Evolutionary conservation across 2,113 vertebrate species (phyloP).

Genomic region (Phyllostomus discolor): DNA sequence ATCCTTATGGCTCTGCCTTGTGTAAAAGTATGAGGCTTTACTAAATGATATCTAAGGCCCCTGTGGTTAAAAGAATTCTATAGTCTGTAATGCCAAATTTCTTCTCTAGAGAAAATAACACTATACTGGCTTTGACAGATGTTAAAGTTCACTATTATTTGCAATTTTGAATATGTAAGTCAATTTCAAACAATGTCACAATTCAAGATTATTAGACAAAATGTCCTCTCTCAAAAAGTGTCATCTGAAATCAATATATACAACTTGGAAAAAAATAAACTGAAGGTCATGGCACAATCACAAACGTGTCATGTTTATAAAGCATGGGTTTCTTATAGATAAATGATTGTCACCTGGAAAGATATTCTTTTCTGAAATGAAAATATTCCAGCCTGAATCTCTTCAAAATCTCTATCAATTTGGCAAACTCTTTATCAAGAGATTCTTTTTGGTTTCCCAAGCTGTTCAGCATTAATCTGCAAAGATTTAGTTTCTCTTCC

Average conservation of each 20-base stretch:
- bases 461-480: conserved; percentile 82
- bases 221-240: neutral
- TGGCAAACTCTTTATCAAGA: conserved; percentile 86
- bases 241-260: neutral
- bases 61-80: neutral
- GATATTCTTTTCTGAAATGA: conserved; percentile 80
- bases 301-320: neutral
- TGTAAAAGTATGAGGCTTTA: neutral
- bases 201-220: neutral
- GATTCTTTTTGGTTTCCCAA: conserved; percentile 86
- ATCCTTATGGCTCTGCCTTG: neutral
- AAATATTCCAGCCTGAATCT: conserved; percentile 87
- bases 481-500: conserved; percentile 79
- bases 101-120: neutral
- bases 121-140: neutral
- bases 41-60: neutral
- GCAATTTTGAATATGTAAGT: neutral
- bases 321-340: neutral
- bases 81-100: neutral
- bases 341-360: conserved; percentile 81
- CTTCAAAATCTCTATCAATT: conserved; percentile 85
- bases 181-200: neutral
- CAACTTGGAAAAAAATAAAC: neutral
- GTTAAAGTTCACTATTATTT: neutral
- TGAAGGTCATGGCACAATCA: neutral